phyloP scores from a whole-genome alignment of 1,140 invertebrate species.

The Ptiloglossa arizonensis region DNA sequence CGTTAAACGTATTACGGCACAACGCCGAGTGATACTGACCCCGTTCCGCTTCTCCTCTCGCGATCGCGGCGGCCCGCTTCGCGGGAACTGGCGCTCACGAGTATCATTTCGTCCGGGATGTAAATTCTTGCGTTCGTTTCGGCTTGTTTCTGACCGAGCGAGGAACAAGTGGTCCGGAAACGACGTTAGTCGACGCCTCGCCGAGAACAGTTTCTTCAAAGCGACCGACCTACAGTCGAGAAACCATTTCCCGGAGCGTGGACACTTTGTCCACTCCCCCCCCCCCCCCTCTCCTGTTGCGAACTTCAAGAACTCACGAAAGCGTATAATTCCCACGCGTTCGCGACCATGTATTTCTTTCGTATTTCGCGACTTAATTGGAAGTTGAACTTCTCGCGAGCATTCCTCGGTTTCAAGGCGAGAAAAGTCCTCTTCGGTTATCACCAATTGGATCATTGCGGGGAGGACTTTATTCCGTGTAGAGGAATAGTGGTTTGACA shows the following conservation, averaged over 20 bases:
- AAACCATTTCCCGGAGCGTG: not conserved
- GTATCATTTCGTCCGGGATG: not conserved
- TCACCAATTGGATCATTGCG: too few species aligned
- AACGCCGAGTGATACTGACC: not conserved
- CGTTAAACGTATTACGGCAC: not conserved
- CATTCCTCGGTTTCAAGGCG: too few species aligned
- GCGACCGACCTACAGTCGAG: not conserved
- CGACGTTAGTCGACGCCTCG: not conserved
- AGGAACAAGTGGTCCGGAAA: slow-evolving; percentile 25
- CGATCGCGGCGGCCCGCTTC: not conserved
- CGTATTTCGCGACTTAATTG: too few species aligned
- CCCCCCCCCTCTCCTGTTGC: too few species aligned
- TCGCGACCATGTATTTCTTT: too few species aligned
- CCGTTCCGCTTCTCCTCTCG: not conserved
- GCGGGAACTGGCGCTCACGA: not conserved
- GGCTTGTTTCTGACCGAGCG: not conserved
- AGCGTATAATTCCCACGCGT: too few species aligned
- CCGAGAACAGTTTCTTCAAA: not conserved
- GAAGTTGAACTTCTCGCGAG: too few species aligned
- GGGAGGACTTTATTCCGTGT: too few species aligned
- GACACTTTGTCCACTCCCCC: not conserved
- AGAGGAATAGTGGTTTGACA: too few species aligned
- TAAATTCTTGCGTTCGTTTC: not conserved
- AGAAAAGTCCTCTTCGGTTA: too few species aligned
- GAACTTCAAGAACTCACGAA: not conserved